Conservation (phyloP, 2,797 vertebrate species). For the Anisognathus igniventris region DNA sequence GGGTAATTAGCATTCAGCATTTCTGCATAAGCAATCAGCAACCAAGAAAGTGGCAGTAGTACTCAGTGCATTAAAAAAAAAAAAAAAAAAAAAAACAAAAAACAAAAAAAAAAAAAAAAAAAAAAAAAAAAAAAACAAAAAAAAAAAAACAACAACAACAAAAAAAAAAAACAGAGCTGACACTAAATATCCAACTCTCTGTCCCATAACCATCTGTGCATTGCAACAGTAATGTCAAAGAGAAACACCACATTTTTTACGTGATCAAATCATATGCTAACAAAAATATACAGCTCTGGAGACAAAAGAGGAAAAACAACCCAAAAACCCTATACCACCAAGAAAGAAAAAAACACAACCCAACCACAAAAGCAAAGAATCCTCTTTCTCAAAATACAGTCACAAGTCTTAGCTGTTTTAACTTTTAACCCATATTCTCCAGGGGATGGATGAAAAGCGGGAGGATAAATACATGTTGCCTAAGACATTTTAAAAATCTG, state of each 20-base stretch:
- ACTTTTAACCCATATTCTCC: slow-evolving; percentile 7
- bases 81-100: not conserved
- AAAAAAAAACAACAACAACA: not conserved
- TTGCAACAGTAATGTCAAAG: not conserved
- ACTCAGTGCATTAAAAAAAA: not conserved
- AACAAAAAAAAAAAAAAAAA: not conserved
- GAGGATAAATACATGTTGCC: not conserved
- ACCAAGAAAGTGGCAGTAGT: not conserved
- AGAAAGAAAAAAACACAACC: not conserved
- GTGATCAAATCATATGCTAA: not conserved
- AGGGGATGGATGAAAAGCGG: not conserved
- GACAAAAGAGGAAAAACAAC: not conserved
- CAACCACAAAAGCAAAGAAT: not conserved
- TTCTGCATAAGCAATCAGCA: not conserved
- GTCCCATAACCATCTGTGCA: not conserved
- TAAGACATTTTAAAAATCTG: not conserved
- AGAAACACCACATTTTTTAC: not conserved
- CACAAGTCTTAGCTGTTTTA: not conserved
- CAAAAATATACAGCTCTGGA: not conserved
- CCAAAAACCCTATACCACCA: not conserved
- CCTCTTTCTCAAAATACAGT: not conserved
- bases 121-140: not conserved
- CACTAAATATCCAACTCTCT: not conserved
- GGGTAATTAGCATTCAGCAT: not conserved
- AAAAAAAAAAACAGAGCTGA: not conserved